Percentiles rank a stretch among this genome's conserved stretches.
Conservation (phyloP, 2,888 invertebrate genomes). For the Dascillus cervinus region DNA sequence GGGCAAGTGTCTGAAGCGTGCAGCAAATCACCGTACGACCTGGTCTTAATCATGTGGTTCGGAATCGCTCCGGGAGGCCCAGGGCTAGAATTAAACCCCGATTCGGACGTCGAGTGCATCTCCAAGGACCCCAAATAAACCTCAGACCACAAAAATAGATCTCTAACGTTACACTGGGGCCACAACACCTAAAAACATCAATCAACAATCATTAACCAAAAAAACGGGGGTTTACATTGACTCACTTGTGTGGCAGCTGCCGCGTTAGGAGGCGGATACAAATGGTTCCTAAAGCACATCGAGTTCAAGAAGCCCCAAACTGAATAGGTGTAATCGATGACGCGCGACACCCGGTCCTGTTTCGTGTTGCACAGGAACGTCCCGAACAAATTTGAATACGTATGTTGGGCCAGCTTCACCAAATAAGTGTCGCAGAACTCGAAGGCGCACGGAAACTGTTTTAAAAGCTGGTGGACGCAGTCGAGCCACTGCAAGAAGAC, state of each 20-base stretch:
- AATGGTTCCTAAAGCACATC: constrained; percentile 76
- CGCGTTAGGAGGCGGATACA: constrained; percentile 56
- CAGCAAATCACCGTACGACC: constrained; percentile 78
- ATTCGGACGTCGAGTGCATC: constrained; percentile 29
- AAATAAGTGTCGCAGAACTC: constrained; percentile 91
- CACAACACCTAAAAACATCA: constrained; percentile 61
- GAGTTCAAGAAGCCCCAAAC: constrained; percentile 83
- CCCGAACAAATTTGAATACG: constrained; percentile 93
- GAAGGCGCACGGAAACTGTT: constrained; percentile 88
- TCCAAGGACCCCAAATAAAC: constrained; percentile 63
- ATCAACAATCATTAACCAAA: background rate
- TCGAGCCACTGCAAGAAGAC: constrained; percentile 98
- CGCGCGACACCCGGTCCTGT: constrained; percentile 61
- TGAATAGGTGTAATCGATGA: constrained; percentile 64
- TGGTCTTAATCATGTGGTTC: constrained; percentile 63
- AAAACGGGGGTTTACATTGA: constrained; percentile 4
- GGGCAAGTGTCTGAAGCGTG: constrained; percentile 52
- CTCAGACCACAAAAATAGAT: constrained; percentile 76
- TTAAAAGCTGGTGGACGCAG: constrained; percentile 84
- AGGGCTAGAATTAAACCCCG: constrained; percentile 27
- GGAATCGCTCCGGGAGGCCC: constrained; percentile 43
- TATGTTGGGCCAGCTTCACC: constrained; percentile 92
- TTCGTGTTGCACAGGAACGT: constrained; percentile 89
- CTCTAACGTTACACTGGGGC: constrained; percentile 78
- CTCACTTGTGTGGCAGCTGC: constrained; percentile 42